Conservation (phyloP, 2,888 invertebrate species). For the Suillia variegata region DNA sequence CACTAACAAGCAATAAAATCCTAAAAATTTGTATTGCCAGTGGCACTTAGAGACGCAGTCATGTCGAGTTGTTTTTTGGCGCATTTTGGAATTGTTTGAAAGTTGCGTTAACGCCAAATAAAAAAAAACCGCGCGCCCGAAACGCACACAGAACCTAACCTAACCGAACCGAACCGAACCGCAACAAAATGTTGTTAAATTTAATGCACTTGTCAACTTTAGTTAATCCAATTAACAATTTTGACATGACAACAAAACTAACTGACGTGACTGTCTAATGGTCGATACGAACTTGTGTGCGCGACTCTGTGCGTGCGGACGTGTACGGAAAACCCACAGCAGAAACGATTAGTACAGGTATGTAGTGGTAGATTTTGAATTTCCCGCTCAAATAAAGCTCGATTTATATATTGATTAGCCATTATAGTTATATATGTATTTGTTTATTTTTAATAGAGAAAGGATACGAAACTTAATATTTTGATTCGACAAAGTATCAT, state of each 20-base stretch:
- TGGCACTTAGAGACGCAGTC: background rate
- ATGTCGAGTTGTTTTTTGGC: slow-evolving; percentile 10
- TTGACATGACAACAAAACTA: slow-evolving; percentile 51
- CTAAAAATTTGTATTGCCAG: slow-evolving; percentile 45
- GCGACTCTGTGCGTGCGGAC: background rate
- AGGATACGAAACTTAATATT: too few relatives aligned
- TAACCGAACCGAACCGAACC: background rate
- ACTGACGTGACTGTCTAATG: slow-evolving; percentile 42
- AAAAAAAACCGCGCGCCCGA: too few relatives aligned
- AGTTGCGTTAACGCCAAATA: background rate
- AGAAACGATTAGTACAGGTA: too few relatives aligned
- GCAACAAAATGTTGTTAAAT: slow-evolving; percentile 19
- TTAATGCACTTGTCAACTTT: slow-evolving; percentile 53
- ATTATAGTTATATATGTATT: too few relatives aligned
- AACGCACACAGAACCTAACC: background rate
- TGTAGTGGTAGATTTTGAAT: too few relatives aligned
- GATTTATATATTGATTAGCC: too few relatives aligned
- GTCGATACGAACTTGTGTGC: slow-evolving; percentile 6
- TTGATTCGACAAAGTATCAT: too few relatives aligned
- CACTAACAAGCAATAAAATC: slow-evolving; percentile 57
- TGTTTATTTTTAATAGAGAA: too few relatives aligned
- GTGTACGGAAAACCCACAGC: background rate
- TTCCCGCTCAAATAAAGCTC: too few relatives aligned
- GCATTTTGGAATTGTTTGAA: background rate
- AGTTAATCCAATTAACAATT: slow-evolving; percentile 58